Base-by-base conservation (phyloP, 2,888 invertebrate genomes). In the Ophonus ardosiacus region DNA sequence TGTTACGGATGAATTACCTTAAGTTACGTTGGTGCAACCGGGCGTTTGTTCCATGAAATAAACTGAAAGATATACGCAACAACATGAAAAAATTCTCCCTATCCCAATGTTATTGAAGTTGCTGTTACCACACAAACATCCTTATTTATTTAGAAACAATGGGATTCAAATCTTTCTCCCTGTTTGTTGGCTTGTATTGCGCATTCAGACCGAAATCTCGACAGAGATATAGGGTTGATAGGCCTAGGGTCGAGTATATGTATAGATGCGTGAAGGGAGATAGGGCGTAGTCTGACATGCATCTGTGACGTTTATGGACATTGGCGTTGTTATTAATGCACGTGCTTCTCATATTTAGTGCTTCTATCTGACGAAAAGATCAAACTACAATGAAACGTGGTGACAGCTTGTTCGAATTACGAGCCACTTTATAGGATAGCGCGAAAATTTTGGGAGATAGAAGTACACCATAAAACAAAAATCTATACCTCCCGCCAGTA, bases 301-400 rank as follows among this genome's bases (percentile, higher is more conserved):
- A 68, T 68, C 68, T 38, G 38, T 15, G 68, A 68, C 68, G n/a
- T 31, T 68, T 68, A 68, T 68, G 68, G 38, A 31, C 68, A 31
- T 5, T 38, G 31, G 38, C 31, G 68, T 38, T 68, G 68, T 68
- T 68, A 68, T 68, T 68, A 68, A 68, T 38, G 68, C 68, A 68
- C 68, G 68, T 68, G 68, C 24, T 68, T 68, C 24, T 68, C 68
- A 68, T 68, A 15, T 68, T 68, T 38, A 68, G n/a, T 68, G 68
- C 68, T 68, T 15, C 24, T 68, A 68, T 68, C 68, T 68, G 68
- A 38, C 31, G 68, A 38, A 68, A 68, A 68, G 68, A 68, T 68
- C 21, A 24, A 38, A 68, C 31, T 38, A 68, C 38, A 38, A 68
- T 38, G 24, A 68, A 13, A 7, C 38, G 24, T 68, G 68, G 38